Evolutionary conservation across 2,797 vertebrate species (phyloP).

Genomic region (Numenius phaeopus): DNA sequence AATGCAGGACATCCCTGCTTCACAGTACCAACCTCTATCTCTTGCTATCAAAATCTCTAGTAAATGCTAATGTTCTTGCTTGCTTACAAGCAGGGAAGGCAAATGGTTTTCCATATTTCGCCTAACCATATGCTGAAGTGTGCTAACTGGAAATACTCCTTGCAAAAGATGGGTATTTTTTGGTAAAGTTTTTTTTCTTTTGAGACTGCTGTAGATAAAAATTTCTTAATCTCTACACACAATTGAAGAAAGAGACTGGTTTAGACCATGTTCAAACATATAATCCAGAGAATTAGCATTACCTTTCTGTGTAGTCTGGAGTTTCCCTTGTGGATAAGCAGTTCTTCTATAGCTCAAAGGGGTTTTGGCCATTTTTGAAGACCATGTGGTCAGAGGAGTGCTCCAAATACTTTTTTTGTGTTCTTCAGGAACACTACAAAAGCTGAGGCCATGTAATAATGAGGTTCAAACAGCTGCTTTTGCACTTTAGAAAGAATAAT

Average conservation of each 20-base stretch:
- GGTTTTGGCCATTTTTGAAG: background rate
- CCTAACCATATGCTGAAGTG: background rate
- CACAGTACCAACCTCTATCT: background rate
- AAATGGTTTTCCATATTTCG: background rate
- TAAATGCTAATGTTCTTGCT: fast-evolving
- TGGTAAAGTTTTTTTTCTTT: background rate
- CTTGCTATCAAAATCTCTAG: background rate
- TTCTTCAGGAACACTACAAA: background rate
- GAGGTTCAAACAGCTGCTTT: background rate
- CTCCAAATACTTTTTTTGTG: background rate
- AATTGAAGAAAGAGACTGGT: background rate
- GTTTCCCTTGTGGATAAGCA: background rate
- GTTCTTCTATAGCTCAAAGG: background rate
- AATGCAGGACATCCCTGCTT: background rate
- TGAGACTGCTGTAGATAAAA: background rate
- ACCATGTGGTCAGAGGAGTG: background rate
- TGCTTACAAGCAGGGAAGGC: background rate
- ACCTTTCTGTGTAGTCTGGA: background rate
- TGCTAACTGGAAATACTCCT: background rate
- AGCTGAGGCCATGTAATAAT: background rate
- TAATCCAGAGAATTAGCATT: background rate
- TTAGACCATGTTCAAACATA: background rate
- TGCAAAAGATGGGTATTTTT: background rate
- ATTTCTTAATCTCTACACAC: background rate
- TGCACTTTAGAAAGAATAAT: background rate